A percentile compares a stretch with the other conserved stretches of the same genome.
Conservation (phyloP, 2,797 vertebrate genomes). For the Lepilemur septentrionalis region DNA sequence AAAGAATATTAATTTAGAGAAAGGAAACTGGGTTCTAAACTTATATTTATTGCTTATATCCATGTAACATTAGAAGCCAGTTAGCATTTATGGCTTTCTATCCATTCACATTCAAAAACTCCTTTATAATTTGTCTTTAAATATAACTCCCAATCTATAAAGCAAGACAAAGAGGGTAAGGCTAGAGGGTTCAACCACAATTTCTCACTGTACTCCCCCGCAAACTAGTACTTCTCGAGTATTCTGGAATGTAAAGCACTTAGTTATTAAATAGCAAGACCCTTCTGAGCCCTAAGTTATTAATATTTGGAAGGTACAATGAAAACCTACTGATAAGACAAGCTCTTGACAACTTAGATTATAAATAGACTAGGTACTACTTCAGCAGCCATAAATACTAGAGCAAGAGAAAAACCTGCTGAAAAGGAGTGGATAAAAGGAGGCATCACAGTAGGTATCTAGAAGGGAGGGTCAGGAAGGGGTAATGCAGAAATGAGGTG, state of each 20-base stretch:
- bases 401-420: neutral
- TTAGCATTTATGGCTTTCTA: neutral
- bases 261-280: neutral
- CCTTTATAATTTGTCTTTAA: neutral
- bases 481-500: neutral
- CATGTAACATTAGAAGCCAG: neutral
- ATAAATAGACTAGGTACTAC: neutral
- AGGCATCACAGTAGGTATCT: neutral
- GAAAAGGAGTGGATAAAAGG: neutral
- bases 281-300: neutral
- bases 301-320: neutral
- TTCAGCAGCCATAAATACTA: neutral
- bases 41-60: neutral
- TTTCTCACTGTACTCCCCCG: neutral
- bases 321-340: neutral
- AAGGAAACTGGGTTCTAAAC: neutral
- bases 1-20: neutral
- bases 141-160: neutral
- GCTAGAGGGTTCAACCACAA: neutral
- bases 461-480: neutral
- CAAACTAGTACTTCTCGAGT: neutral
- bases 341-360: neutral
- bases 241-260: neutral
- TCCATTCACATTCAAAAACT: neutral
- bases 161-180: neutral